Conservation (phyloP, 2,888 invertebrate genomes). For the Entomobrya multifasciata region DNA sequence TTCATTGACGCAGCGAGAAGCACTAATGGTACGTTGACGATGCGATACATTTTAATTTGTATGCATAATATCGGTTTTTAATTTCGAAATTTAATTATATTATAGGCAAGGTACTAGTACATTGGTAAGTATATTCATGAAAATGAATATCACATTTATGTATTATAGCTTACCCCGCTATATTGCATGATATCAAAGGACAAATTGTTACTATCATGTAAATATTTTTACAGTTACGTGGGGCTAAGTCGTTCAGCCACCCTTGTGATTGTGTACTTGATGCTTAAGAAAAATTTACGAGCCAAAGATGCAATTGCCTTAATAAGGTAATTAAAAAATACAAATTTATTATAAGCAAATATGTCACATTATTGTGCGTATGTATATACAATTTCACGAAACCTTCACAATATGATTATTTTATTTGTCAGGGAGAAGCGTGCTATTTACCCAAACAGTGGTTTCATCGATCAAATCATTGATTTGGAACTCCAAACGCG, state of each 20-base stretch:
- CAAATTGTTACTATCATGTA: neutral
- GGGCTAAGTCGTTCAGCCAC: slow-evolving; percentile 67
- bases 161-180: neutral
- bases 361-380: neutral
- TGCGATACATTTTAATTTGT: neutral
- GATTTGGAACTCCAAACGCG: slow-evolving; percentile 66
- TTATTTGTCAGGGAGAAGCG: slow-evolving; percentile 61
- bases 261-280: slow-evolving; percentile 67
- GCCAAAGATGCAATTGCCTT: slow-evolving; percentile 68
- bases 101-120: slow-evolving; percentile 68
- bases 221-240: slow-evolving; percentile 52
- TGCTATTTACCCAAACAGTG: slow-evolving; percentile 71
- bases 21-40: slow-evolving; percentile 62
- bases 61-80: no score
- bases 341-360: no score
- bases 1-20: slow-evolving; percentile 70
- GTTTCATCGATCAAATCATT: slow-evolving; percentile 70
- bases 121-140: slow-evolving; percentile 73
- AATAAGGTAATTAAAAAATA: no score
- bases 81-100: neutral
- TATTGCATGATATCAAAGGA: neutral
- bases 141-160: no score
- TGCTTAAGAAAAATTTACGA: slow-evolving; percentile 67
- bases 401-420: neutral
- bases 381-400: neutral